phyloP scores from a whole-genome alignment of 2,797 vertebrate genomes.

The Hephaestus fuliginosus region DNA sequence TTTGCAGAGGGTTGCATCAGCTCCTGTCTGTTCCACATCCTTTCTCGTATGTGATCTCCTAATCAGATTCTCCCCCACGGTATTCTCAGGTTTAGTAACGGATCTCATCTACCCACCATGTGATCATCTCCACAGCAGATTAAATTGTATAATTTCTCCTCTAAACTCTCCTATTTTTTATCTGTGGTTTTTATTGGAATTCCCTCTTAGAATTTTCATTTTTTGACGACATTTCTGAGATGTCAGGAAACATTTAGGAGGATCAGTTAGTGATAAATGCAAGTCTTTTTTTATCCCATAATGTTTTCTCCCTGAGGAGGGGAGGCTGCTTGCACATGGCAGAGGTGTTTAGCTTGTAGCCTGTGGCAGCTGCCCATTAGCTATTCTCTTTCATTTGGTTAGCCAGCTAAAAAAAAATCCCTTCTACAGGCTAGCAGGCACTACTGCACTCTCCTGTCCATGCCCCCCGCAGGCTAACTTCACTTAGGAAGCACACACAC shows the following conservation, averaged over 20 bases:
- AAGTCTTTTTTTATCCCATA: slow-evolving; percentile 11
- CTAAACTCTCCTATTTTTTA: neutral
- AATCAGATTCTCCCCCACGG: slow-evolving; percentile 48
- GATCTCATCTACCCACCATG: slow-evolving; percentile 13
- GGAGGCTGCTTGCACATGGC: slow-evolving; percentile 30
- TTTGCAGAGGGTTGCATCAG: slow-evolving; percentile 73
- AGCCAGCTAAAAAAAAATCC: slow-evolving; percentile 33
- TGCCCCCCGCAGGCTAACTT: slow-evolving; percentile 26
- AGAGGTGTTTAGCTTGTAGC: slow-evolving; percentile 47
- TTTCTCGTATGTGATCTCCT: slow-evolving; percentile 59
- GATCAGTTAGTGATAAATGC: slow-evolving; percentile 8
- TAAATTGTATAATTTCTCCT: slow-evolving; percentile 21
- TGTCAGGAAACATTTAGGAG: neutral
- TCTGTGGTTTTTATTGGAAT: neutral
- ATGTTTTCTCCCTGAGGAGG: slow-evolving; percentile 17
- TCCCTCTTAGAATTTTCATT: neutral
- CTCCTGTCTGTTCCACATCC: slow-evolving; percentile 54
- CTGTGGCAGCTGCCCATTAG: slow-evolving; percentile 56
- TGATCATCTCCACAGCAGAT: slow-evolving; percentile 19
- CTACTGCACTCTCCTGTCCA: slow-evolving; percentile 23
- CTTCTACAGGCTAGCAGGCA: slow-evolving; percentile 43
- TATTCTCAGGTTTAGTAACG: slow-evolving; percentile 48
- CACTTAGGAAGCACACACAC: slow-evolving; percentile 18
- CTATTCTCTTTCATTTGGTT: slow-evolving; percentile 71
- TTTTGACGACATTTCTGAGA: slow-evolving; percentile 10